Evolutionary conservation across 2,797 vertebrate species (phyloP).

Genomic region (Peromyscus nudipes): DNA sequence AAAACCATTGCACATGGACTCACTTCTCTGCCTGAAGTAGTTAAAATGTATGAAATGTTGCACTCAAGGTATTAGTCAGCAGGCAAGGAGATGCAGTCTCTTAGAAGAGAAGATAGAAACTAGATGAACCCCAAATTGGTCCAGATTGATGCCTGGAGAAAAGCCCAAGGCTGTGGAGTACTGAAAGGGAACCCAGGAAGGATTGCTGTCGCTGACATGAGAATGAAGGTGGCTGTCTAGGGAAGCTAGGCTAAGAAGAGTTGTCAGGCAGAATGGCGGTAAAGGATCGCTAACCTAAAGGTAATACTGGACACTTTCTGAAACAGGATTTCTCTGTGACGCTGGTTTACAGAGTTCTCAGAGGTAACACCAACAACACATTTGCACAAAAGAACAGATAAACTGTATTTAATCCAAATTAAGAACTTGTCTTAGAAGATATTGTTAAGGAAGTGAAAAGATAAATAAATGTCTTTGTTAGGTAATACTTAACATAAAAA

Average conservation of each 20-base stretch:
- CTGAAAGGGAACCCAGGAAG: not conserved
- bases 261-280: not conserved
- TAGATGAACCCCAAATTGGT: not conserved
- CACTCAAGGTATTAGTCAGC: not conserved
- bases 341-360: conserved; percentile 11
- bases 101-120: not conserved
- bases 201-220: not conserved
- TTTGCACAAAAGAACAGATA: not conserved
- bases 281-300: not conserved
- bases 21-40: not conserved
- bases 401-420: conserved; percentile 7
- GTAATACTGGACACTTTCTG: not conserved
- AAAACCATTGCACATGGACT: not conserved
- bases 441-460: conserved; percentile 2
- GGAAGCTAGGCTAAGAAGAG: not conserved
- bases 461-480: not conserved
- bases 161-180: too few relatives aligned
- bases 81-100: not conserved
- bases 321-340: not conserved
- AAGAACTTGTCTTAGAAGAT: conserved; percentile 11
- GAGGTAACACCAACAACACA: not conserved
- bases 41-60: not conserved
- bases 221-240: not conserved
- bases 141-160: not conserved
- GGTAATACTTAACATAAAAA: not conserved